A percentile compares a stretch with the other conserved stretches of the same genome.
Evolutionary conservation across 2,113 vertebrate species (phyloP).

Genomic region (Picathartes gymnocephalus): DNA sequence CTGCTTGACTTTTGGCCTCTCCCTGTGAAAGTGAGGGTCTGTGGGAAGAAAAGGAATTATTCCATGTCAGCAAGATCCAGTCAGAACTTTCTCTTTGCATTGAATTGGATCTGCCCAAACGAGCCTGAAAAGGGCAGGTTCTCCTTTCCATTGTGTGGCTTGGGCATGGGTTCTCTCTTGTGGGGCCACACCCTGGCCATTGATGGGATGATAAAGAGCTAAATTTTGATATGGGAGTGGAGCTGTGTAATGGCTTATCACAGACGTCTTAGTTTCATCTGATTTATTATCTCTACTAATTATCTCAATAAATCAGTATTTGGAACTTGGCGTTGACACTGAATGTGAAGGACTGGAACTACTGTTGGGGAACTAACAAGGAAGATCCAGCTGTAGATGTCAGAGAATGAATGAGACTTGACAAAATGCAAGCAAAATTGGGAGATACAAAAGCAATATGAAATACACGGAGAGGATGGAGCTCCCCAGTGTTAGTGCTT

Average conservation of each 20-base stretch:
- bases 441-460: not conserved
- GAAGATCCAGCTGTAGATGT: not conserved
- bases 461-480: not conserved
- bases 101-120: not conserved
- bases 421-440: not conserved
- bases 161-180: rapidly evolving
- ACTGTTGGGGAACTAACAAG: not conserved
- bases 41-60: not conserved
- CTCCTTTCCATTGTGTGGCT: not conserved
- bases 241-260: not conserved
- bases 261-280: not conserved
- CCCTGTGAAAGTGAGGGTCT: not conserved
- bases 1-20: not conserved
- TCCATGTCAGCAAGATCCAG: not conserved
- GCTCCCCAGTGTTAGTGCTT: not conserved
- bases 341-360: not conserved
- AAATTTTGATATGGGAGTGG: not conserved
- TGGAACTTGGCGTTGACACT: not conserved
- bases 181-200: rapidly evolving
- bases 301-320: not conserved
- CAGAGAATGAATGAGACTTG: not conserved
- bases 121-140: not conserved
- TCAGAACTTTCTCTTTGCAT: not conserved
- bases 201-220: not conserved
- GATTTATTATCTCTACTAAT: not conserved